phyloP scores from a whole-genome alignment of 1,140 invertebrate genomes.

The Cyphomyrmex costatus region DNA sequence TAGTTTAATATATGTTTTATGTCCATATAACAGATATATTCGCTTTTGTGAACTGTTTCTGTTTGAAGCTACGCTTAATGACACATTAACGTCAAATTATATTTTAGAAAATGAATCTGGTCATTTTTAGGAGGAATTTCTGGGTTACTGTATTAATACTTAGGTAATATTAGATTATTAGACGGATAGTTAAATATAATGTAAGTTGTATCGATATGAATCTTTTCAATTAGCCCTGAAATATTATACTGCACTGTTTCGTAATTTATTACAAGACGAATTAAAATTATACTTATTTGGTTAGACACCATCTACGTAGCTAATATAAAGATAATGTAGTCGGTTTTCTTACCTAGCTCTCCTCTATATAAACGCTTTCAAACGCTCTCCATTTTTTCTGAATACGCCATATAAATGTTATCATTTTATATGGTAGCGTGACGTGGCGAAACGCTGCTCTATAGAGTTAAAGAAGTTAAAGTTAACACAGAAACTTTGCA shows the following conservation, averaged over 20 bases:
- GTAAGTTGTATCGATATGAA: not conserved
- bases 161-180: too few relatives aligned
- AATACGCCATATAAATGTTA: constrained; percentile 4
- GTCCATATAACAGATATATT: not conserved
- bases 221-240: not conserved
- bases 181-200: too few relatives aligned
- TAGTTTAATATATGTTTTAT: not conserved
- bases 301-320: not conserved
- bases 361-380: not conserved
- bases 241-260: not conserved
- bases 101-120: not conserved
- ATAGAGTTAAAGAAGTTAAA: constrained; percentile 28
- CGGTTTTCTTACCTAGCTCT: not conserved
- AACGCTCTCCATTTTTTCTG: not conserved
- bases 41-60: not conserved
- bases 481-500: constrained; percentile 25
- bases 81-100: not conserved
- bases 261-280: not conserved
- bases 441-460: not conserved
- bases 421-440: not conserved
- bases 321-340: not conserved
- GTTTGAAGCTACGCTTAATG: not conserved
- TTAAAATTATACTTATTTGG: not conserved
- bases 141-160: too few relatives aligned
- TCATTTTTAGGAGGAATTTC: not conserved